Evolutionary conservation across 2,888 invertebrate genomes (phyloP), one percentile per base, ranked within the genome.

Genomic region (Scaptomyza flava): DNA sequence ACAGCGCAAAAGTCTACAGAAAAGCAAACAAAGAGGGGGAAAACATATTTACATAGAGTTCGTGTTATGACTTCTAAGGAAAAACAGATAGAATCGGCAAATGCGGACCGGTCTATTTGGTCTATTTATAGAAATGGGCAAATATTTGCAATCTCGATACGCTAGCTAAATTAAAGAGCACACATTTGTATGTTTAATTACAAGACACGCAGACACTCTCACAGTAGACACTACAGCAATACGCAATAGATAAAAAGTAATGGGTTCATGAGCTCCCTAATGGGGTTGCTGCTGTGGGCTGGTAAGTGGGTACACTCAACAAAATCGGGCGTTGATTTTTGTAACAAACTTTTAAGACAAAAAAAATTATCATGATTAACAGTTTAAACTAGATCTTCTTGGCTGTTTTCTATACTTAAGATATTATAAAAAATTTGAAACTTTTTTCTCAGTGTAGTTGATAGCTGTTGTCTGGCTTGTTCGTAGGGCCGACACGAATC

Each of bases 1-100:
- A 72, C 90, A 91, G 64, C 90, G 89, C 70, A 91, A 82, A 88
- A 92, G 90, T 90, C 92, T 92, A 72, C 23, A 89, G 51, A 12
- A 27, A 14, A 34, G 41, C 36, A 59, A 67, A 61, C 38, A 60
- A 63, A 17, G 9, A 9, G 38, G 38, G 12, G 62, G 9, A 58
- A 50, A 33, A 59, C 48, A 59, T 69, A 67, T 70, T 76, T 72
- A 33, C 46, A 66, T 50, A 47, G 46, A 57, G 50, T 31, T 47
- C 57, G 27, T 48, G 61, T 43, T 61, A 43, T 47, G 62, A 82
- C 76, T 84, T 87, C 84, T 72, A 72, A 72, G 81, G 81, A 87
- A 82, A 69, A 58, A 45, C 42, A 47, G 31, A 51, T 23, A 50
- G 36, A 43, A 42, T 45, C 71, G 68, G 47, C 46, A 57, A 57